These are phyloP conservation scores for Euschistus heros DNA, from an alignment of 1,140 invertebrate species.

Conservation along the genomic window DNA sequence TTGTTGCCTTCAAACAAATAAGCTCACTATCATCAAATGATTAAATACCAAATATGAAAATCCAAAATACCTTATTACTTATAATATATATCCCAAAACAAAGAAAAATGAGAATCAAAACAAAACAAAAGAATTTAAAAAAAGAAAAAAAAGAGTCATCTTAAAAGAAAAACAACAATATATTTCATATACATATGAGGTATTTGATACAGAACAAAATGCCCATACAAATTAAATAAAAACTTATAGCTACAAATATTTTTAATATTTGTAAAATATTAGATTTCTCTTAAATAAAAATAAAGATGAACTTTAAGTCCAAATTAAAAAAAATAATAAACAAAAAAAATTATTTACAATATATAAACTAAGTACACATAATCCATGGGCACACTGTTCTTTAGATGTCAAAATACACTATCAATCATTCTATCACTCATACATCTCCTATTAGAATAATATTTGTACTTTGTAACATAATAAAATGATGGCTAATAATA, in stretches of 20 bases:
- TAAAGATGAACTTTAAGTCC: constrained; percentile 24
- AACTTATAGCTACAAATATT: constrained; percentile 23
- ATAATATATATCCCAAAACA: constrained; percentile 22
- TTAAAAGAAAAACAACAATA: constrained; percentile 19
- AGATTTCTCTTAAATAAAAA: constrained; percentile 16
- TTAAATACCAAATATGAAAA: constrained; percentile 25
- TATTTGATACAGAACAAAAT: constrained; percentile 24
- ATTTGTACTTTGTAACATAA: constrained; percentile 4
- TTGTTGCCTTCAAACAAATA: constrained; percentile 28
- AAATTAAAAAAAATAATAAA: constrained; percentile 2
- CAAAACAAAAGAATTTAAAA: constrained; percentile 1
- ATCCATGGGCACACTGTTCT: constrained; percentile 24
- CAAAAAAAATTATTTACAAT: too few relatives aligned
- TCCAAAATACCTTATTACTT: constrained; percentile 21
- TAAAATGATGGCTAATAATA: constrained; percentile 1
- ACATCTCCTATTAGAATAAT: not conserved
- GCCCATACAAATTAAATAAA: constrained; percentile 22
- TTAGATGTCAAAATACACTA: constrained; percentile 20
- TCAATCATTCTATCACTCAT: constrained; percentile 8
- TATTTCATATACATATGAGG: constrained; percentile 9
- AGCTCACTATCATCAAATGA: constrained; percentile 27
- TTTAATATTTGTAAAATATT: constrained; percentile 21
- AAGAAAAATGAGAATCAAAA: constrained; percentile 11
- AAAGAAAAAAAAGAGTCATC: constrained; percentile 18
- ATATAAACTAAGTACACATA: constrained; percentile 23